A percentile compares a stretch with the other conserved stretches of the same genome.
These are phyloP conservation scores for Argyresthia goedartella DNA, from an alignment of 2,888 invertebrate species.

Conservation along the genomic window DNA sequence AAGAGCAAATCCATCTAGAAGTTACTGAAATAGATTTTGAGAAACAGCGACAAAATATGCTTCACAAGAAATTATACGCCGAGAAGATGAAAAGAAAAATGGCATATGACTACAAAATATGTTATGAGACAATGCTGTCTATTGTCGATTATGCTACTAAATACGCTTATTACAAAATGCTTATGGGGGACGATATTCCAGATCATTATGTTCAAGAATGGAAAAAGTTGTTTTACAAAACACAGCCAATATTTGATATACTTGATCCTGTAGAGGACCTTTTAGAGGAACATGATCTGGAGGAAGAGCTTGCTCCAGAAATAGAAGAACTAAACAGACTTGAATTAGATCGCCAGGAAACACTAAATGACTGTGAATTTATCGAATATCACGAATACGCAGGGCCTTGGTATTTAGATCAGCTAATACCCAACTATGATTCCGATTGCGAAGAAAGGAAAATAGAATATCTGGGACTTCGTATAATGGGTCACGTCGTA, in stretches of 20 bases:
- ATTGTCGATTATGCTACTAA: constrained; percentile 67
- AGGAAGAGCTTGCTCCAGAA: constrained; percentile 25
- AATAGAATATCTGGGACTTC: constrained; percentile 48
- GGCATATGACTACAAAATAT: constrained; percentile 57
- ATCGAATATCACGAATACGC: constrained; percentile 64
- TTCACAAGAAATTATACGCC: constrained; percentile 65
- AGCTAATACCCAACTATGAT: constrained; percentile 49
- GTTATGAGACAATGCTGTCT: constrained; percentile 63
- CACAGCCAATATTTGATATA: constrained; percentile 66
- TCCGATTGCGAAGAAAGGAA: constrained; percentile 50
- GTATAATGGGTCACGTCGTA: constrained; percentile 63
- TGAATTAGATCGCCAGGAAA: constrained; percentile 65
- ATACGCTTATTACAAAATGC: constrained; percentile 55
- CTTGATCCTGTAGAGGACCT: constrained; percentile 47
- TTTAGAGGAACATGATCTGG: constrained; percentile 31
- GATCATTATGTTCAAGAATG: constrained; percentile 63
- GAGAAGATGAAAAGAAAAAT: constrained; percentile 63
- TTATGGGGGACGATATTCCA: constrained; percentile 53
- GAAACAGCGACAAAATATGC: constrained; percentile 54
- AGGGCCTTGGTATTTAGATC: constrained; percentile 65
- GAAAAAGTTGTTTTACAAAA: constrained; percentile 66
- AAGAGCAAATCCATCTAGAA: constrained; percentile 53
- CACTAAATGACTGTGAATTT: constrained; percentile 67
- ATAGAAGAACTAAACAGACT: constrained; percentile 51
- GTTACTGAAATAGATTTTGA: constrained; percentile 66